Evolutionary conservation across 2,888 invertebrate genomes (phyloP), one percentile per base, ranked within the genome.

Genomic region (Morpho achilles): DNA sequence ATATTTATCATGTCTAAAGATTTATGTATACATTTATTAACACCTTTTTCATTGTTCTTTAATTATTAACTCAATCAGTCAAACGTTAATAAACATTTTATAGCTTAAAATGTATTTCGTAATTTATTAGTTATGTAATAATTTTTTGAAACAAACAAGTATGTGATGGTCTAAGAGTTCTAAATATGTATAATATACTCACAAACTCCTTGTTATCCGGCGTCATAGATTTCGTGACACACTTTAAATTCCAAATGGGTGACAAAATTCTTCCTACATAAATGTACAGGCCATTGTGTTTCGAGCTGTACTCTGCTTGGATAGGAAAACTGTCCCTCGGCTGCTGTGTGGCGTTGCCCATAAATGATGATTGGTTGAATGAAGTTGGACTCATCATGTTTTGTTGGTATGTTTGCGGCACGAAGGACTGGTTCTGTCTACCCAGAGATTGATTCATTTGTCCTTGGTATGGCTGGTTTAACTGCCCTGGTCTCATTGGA

Each of bases 201-300:
- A 93, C 93, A 77, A 92, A 92, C 68, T 92, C 87, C 63, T 91
- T 92, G 60, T 91, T 91, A 59, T 91, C 90, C 10, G 91, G 88
- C 1, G 91, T 82, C 52, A 72, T 71, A 23, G 87, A 92, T 59
- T 91, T 92, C 49, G 94, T 92, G 22, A 96, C 93, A 71, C 96
- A 96, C 77, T 94, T 93, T 65, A 94, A 86, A 69, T 94, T 95
- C 99, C 99, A 99, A 64, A 99, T 92, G 0, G 97, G 96, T 41
- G 97, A 91, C 16, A 99, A 86, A 68, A 99, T 95, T 68, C 99
- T 93, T 23, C 96, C 94, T 9, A 98, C 94, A 76, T 97, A 98
- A 47, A 98, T 92, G 84, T 98, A 99, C 7, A 99, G 92, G 0
- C 98, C 98, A 76, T 98, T 97, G 78, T 99, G 99, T 77, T 97